These are phyloP conservation scores for Teleiodes luculella DNA, from an alignment of 2,888 invertebrate species.

Conservation along the genomic window DNA sequence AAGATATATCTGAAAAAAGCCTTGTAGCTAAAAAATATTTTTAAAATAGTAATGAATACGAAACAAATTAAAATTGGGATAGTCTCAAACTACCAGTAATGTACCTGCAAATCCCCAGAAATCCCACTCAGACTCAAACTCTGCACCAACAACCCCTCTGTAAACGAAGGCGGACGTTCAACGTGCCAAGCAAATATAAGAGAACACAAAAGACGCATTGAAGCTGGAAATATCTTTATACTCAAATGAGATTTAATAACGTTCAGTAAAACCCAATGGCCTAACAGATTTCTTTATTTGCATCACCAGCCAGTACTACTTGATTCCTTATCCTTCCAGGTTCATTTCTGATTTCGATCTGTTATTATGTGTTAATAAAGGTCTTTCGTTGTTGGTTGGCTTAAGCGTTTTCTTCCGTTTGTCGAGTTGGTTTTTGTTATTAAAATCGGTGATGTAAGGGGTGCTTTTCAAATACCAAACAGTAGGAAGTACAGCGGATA, in stretches of 20 bases:
- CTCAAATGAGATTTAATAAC: constrained; percentile 70
- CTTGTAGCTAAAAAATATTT: too few species aligned
- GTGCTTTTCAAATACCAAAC: too few species aligned
- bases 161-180: too few species aligned
- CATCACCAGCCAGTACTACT: constrained; percentile 36
- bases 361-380: background rate
- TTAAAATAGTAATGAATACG: too few species aligned
- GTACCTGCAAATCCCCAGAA: too few species aligned
- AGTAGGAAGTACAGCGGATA: too few species aligned
- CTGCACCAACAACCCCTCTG: too few species aligned
- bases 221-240: constrained; percentile 42
- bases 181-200: background rate
- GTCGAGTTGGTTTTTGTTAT: constrained; percentile 60
- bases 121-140: too few species aligned
- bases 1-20: too few species aligned
- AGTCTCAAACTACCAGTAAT: too few species aligned
- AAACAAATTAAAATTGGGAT: too few species aligned
- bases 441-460: constrained; percentile 32
- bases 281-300: constrained; percentile 57
- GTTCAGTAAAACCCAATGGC: constrained; percentile 64
- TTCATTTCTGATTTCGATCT: constrained; percentile 3
- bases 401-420: constrained; percentile 49
- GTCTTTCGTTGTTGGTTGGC: constrained; percentile 1
- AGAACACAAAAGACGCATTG: background rate
- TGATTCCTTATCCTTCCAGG: constrained; percentile 28